Conservation (phyloP, 2,888 invertebrate genomes). For the Camptogramma bilineatum region DNA sequence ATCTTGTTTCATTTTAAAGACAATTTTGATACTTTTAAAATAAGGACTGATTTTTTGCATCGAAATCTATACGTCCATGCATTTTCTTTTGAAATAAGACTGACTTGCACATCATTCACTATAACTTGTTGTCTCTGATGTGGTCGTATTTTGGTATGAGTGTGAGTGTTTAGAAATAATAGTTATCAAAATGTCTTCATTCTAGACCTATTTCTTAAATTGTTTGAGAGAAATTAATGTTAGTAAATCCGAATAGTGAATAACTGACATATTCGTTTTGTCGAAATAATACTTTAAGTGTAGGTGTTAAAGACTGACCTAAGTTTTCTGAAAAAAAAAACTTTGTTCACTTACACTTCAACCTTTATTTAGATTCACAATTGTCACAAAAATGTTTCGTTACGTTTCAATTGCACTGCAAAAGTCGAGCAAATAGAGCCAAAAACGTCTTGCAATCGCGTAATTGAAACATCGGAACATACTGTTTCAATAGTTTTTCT, state of each 20-base stretch:
- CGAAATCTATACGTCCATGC: slow-evolving; percentile 23
- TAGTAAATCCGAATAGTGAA: slow-evolving; percentile 34
- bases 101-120: slow-evolving; percentile 38
- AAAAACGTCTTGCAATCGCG: too few species aligned
- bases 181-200: slow-evolving; percentile 35
- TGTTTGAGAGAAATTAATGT: slow-evolving; percentile 32
- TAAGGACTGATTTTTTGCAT: slow-evolving; percentile 20
- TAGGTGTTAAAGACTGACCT: slow-evolving; percentile 63
- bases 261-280: slow-evolving; percentile 35
- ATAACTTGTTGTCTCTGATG: slow-evolving; percentile 32
- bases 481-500: not conserved
- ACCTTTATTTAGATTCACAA: slow-evolving; percentile 15
- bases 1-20: slow-evolving; percentile 14
- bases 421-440: not conserved
- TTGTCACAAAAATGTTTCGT: not conserved
- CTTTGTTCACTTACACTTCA: slow-evolving; percentile 44
- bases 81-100: slow-evolving; percentile 43
- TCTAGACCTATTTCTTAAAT: slow-evolving; percentile 26
- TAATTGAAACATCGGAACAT: not conserved
- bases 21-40: slow-evolving; percentile 11
- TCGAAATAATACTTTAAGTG: slow-evolving; percentile 47
- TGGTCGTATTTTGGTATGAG: slow-evolving; percentile 22
- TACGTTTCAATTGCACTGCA: not conserved
- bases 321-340: slow-evolving; percentile 49
- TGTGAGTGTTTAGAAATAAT: slow-evolving; percentile 31